These are phyloP conservation scores for Emydoidea blandingii DNA, from an alignment of 2,797 vertebrate species.

Conservation along the genomic window DNA sequence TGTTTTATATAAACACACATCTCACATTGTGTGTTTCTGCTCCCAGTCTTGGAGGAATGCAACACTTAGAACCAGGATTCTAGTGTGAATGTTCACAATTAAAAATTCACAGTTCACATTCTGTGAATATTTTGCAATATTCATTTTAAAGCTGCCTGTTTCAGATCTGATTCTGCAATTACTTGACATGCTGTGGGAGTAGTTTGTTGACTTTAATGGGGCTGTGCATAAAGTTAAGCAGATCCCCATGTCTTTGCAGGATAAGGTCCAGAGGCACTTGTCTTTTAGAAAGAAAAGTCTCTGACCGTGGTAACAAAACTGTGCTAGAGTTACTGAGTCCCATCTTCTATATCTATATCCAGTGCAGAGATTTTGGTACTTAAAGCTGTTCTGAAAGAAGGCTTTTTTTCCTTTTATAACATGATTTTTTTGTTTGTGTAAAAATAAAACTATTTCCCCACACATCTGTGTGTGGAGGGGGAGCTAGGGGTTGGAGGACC, in stretches of 20 bases:
- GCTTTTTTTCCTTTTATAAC: neutral
- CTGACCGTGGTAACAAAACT: neutral
- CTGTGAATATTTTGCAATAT: neutral
- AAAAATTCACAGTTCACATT: neutral
- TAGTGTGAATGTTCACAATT: neutral
- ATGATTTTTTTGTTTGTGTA: neutral
- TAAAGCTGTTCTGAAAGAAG: neutral
- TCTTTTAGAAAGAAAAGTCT: neutral
- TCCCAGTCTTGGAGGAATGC: neutral
- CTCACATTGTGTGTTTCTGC: neutral
- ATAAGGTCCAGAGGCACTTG: neutral
- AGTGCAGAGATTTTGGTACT: neutral
- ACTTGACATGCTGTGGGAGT: accelerated
- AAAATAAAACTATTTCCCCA: neutral
- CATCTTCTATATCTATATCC: neutral
- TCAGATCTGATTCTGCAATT: neutral
- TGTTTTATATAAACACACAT: neutral
- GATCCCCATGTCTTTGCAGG: neutral
- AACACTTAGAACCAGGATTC: neutral
- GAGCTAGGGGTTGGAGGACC: neutral
- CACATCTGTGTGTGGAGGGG: neutral
- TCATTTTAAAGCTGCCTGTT: neutral
- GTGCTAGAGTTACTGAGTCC: neutral
- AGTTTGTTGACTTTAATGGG: neutral
- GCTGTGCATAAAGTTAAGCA: accelerated